A percentile compares a stretch with the other conserved stretches of the same genome.
phyloP scores from a whole-genome alignment of 1,140 invertebrate genomes.

The Drosophila obscura region DNA sequence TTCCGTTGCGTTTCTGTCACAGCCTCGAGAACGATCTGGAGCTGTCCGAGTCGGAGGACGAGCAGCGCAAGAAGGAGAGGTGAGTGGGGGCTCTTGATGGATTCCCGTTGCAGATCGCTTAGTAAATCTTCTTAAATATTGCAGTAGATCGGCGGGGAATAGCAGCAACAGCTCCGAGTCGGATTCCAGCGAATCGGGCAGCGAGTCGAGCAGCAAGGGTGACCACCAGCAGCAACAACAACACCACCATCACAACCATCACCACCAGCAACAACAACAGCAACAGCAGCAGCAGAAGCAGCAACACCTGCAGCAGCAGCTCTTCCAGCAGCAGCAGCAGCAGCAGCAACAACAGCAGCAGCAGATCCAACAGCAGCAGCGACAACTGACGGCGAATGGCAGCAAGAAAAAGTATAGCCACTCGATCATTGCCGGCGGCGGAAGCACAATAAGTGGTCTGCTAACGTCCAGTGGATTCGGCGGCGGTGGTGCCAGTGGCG shows the following conservation, averaged over 20 bases:
- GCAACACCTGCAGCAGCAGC: constrained; percentile 18
- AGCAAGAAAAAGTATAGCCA: constrained; percentile 70
- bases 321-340: constrained; percentile 53
- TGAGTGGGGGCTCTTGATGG: constrained; percentile 33
- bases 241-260: constrained; percentile 27
- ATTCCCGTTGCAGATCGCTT: background rate
- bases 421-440: constrained; percentile 66
- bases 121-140: background rate
- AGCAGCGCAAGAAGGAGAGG: constrained; percentile 84
- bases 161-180: constrained; percentile 84
- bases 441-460: constrained; percentile 65
- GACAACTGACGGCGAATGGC: constrained; percentile 44
- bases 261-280: constrained; percentile 36
- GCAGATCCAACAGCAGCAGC: constrained; percentile 22
- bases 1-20: constrained; percentile 52
- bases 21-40: constrained; percentile 86
- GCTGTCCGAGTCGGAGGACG: constrained; percentile 87
- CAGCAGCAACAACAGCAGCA: constrained; percentile 36
- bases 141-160: constrained; percentile 67
- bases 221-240: constrained; percentile 54
- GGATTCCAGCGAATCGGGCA: constrained; percentile 81
- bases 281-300: constrained; percentile 39
- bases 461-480: constrained; percentile 62
- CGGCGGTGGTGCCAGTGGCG: background rate
- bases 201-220: constrained; percentile 72